These are phyloP conservation scores for Diplodus puntazzo DNA, from an alignment of 2,797 vertebrate species.

Conservation along the genomic window DNA sequence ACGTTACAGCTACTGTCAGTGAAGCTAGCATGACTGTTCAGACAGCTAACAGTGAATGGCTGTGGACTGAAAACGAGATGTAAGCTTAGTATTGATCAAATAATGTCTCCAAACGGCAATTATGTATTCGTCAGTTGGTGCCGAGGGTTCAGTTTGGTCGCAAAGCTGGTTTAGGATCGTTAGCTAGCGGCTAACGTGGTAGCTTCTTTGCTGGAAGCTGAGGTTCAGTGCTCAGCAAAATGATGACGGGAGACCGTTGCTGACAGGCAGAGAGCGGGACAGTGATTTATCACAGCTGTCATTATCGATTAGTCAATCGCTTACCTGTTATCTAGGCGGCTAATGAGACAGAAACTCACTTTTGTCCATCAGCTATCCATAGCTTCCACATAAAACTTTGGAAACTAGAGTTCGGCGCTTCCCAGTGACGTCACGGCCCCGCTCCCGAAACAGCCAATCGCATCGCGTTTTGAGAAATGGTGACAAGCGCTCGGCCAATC, in stretches of 20 bases:
- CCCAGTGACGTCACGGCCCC: slow-evolving; percentile 71
- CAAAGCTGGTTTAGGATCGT: slow-evolving; percentile 31
- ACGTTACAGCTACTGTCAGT: not conserved
- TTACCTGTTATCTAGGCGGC: slow-evolving; percentile 54
- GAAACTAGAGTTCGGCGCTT: slow-evolving; percentile 77
- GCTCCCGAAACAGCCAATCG: slow-evolving; percentile 61
- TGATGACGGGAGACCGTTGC: not conserved
- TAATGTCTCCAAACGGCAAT: not conserved
- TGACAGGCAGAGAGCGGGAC: rapidly evolving
- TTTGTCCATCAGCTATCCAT: slow-evolving; percentile 75
- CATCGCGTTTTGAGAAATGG: slow-evolving; percentile 6
- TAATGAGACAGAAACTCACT: slow-evolving; percentile 49
- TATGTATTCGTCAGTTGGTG: not conserved
- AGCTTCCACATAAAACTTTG: slow-evolving; percentile 68
- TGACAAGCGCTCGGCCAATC: slow-evolving; percentile 65
- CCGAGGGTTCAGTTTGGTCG: not conserved
- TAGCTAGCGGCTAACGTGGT: slow-evolving; percentile 44
- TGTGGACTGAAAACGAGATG: rapidly evolving
- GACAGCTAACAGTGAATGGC: not conserved
- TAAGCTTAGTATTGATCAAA: not conserved
- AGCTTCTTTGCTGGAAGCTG: slow-evolving; percentile 19
- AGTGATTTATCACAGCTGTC: not conserved
- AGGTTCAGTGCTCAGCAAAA: not conserved
- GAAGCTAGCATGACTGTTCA: not conserved
- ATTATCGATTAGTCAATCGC: not conserved